phyloP scores from a whole-genome alignment of 2,797 vertebrate species.

The Falco biarmicus region DNA sequence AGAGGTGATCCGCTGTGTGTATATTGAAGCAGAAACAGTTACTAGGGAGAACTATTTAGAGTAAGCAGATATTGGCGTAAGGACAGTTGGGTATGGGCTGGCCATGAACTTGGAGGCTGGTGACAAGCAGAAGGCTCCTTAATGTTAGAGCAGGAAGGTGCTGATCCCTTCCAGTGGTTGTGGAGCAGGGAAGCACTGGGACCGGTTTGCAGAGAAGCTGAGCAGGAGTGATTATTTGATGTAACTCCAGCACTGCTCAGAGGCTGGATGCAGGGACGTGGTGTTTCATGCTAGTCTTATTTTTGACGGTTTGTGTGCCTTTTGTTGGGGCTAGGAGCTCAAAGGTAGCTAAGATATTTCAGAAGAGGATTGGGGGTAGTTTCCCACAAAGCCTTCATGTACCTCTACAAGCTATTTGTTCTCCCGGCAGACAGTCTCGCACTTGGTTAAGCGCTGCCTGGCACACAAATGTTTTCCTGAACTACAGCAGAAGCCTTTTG shows the following conservation, averaged over 20 bases:
- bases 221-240: not conserved
- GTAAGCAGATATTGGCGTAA: not conserved
- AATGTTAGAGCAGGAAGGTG: not conserved
- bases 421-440: not conserved
- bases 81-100: not conserved
- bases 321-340: not conserved
- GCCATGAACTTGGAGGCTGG: not conserved
- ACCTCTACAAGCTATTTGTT: not conserved
- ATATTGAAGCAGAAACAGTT: not conserved
- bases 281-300: not conserved
- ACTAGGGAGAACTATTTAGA: not conserved
- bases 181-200: not conserved
- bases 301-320: not conserved
- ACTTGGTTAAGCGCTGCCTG: not conserved
- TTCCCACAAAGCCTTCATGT: not conserved
- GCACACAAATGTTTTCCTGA: not conserved
- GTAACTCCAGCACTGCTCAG: not conserved
- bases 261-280: not conserved
- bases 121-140: not conserved
- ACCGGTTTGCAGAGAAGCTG: not conserved
- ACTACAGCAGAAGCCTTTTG: not conserved
- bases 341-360: not conserved
- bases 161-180: not conserved
- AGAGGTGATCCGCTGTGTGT: not conserved
- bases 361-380: not conserved